Conservation (phyloP, 2,113 vertebrate species). For the Crotophaga sulcirostris region DNA sequence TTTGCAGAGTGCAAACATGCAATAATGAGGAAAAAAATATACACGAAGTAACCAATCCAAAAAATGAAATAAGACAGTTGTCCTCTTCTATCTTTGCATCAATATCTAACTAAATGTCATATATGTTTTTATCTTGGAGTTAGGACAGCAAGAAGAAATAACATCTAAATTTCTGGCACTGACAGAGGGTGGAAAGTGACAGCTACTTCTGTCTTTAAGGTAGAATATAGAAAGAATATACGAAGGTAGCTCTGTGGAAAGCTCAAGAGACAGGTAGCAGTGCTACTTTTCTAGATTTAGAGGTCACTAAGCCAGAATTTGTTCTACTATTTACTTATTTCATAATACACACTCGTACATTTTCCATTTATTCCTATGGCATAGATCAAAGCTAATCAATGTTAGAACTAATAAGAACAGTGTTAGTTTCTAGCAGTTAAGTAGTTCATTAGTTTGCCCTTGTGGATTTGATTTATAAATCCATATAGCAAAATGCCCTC, state of each 20-base stretch:
- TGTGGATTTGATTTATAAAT: conserved; percentile 64
- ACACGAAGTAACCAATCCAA: not conserved
- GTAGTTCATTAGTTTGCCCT: conserved; percentile 54
- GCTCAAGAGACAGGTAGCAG: not conserved
- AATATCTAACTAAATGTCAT: not conserved
- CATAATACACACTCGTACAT: not conserved
- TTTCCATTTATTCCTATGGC: conserved; percentile 14
- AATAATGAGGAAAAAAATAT: not conserved
- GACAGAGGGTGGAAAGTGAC: not conserved
- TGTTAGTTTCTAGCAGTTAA: conserved; percentile 29
- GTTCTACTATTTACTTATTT: conserved; percentile 23
- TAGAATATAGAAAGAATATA: not conserved
- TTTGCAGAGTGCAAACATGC: not conserved
- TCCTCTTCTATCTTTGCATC: not conserved
- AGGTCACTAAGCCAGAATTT: not conserved
- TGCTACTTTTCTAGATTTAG: not conserved
- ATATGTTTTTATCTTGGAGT: not conserved
- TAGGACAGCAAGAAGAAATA: not conserved
- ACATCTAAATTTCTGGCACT: not conserved
- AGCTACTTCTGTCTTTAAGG: not conserved
- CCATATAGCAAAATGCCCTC: conserved; percentile 45
- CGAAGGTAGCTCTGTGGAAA: not conserved
- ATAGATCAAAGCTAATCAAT: conserved; percentile 57
- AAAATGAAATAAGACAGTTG: not conserved
- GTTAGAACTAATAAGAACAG: conserved; percentile 20